These are phyloP conservation scores for Pterocles orientalis DNA, from an alignment of 2,113 vertebrate species.

Conservation along the genomic window DNA sequence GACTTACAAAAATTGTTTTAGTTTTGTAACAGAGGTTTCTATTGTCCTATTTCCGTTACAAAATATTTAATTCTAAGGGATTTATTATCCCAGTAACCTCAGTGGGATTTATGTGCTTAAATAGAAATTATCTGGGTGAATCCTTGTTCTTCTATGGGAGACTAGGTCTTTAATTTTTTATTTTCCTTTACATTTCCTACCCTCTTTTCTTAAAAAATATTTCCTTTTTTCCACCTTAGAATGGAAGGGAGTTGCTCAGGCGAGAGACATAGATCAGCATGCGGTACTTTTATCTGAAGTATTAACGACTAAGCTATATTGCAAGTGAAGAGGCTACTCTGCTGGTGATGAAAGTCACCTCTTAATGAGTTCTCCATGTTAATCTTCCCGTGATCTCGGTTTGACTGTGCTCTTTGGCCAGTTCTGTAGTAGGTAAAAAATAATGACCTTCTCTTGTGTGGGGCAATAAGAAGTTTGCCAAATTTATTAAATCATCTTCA, in stretches of 20 bases:
- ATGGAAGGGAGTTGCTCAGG: not conserved
- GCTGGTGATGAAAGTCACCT: slow-evolving; percentile 18
- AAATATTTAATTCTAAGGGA: slow-evolving; percentile 3
- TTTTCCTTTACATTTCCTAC: not conserved
- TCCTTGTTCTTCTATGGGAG: not conserved
- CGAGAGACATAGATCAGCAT: not conserved
- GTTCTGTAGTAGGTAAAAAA: not conserved
- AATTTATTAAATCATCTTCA: not conserved
- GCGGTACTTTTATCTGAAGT: not conserved
- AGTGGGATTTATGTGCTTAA: not conserved
- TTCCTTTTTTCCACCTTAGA: not conserved
- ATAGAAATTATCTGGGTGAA: not conserved
- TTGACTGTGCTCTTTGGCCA: not conserved
- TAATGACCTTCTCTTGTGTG: slow-evolving; percentile 14
- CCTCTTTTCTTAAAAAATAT: not conserved
- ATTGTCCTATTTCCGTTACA: slow-evolving; percentile 7
- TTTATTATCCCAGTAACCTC: slow-evolving; percentile 17
- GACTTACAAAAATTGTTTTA: not conserved
- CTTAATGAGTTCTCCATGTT: slow-evolving; percentile 41
- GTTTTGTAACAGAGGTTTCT: not conserved
- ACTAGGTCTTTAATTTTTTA: not conserved
- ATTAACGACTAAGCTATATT: not conserved
- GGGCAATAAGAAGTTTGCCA: slow-evolving; percentile 17
- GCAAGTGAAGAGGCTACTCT: not conserved
- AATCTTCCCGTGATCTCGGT: slow-evolving; percentile 39